These are phyloP conservation scores for Novumbra hubbsi DNA, from an alignment of 2,797 vertebrate species.

Conservation along the genomic window DNA sequence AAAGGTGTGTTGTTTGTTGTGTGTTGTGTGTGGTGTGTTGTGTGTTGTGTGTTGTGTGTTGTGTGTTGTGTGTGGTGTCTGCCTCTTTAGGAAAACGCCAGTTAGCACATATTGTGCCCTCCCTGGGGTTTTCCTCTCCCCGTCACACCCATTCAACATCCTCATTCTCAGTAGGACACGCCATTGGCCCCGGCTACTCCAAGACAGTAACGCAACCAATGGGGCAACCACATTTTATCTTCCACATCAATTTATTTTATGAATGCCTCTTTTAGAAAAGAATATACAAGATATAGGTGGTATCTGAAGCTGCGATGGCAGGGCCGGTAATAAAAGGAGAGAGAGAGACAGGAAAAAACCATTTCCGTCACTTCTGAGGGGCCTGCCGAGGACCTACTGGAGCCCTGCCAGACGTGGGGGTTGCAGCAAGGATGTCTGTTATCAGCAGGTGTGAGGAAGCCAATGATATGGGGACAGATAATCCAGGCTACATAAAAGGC, in stretches of 20 bases:
- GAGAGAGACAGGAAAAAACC: conserved; percentile 4
- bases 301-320: not conserved
- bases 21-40: too few species aligned
- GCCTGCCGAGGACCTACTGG: conserved; percentile 35
- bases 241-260: conserved; percentile 8
- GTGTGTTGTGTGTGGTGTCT: conserved; percentile 45
- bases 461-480: conserved; percentile 72
- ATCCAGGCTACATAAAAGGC: conserved; percentile 40
- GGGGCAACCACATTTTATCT: conserved; percentile 38
- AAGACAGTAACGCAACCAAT: conserved; percentile 26
- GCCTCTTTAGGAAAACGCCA: conserved; percentile 65
- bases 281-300: conserved; percentile 12
- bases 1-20: conserved; percentile 33
- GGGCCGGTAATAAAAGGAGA: not conserved
- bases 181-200: not conserved
- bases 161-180: not conserved
- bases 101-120: conserved; percentile 73
- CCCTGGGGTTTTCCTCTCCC: conserved; percentile 62
- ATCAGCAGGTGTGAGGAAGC: conserved; percentile 80
- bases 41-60: too few species aligned
- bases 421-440: conserved; percentile 67
- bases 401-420: conserved; percentile 62
- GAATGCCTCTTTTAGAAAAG: conserved; percentile 14
- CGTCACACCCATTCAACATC: conserved; percentile 59
- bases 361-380: conserved; percentile 43